Evolutionary conservation across 2,797 vertebrate species (phyloP).

Genomic region (Erethizon dorsatum): DNA sequence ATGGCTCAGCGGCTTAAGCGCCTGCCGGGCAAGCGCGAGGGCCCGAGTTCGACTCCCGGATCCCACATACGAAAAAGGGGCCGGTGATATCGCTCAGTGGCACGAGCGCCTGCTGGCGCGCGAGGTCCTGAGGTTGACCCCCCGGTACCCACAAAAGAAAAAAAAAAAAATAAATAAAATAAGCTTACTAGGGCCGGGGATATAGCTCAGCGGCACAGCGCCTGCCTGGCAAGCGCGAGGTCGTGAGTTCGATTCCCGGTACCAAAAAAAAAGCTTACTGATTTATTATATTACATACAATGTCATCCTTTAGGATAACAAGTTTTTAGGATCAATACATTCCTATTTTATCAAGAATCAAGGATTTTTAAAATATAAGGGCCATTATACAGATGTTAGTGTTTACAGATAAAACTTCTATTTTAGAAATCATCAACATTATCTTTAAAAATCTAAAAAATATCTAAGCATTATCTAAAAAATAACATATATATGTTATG

Average conservation of each 20-base stretch:
- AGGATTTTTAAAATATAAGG: background rate
- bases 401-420: background rate
- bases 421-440: background rate
- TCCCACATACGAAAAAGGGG: too few species aligned
- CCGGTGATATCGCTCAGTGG: too few species aligned
- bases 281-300: conserved; percentile 11
- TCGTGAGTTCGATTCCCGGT: too few species aligned
- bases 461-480: background rate
- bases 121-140: too few species aligned
- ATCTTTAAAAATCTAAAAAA: background rate
- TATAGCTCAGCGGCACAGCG: too few species aligned
- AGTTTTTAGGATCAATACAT: conserved; percentile 41
- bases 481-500: background rate
- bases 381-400: background rate
- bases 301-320: conserved; percentile 11
- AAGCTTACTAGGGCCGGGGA: background rate
- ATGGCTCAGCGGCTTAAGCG: too few species aligned
- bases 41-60: too few species aligned
- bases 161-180: too few species aligned
- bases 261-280: background rate
- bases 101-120: too few species aligned
- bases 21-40: too few species aligned
- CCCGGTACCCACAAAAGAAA: too few species aligned
- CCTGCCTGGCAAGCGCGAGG: too few species aligned
- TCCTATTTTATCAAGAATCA: conserved; percentile 34